Evolutionary conservation across 2,888 invertebrate species (phyloP).

Genomic region (Ypsolopha sequella): DNA sequence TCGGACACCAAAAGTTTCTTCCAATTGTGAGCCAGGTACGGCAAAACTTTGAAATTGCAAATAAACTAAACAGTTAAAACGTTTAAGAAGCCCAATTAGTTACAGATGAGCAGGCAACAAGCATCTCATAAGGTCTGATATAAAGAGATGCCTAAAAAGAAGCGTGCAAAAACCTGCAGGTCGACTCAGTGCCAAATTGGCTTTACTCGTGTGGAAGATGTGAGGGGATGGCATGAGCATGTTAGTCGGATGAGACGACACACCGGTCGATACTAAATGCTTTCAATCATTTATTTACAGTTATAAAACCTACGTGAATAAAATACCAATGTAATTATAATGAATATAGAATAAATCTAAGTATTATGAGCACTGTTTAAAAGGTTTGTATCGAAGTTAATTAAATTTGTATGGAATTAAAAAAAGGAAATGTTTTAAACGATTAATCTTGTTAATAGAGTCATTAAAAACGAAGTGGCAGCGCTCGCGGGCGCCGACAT

Average conservation of each 20-base stretch:
- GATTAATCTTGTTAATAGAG: constrained; percentile 68
- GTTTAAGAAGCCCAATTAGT: neutral
- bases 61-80: neutral
- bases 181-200: constrained; percentile 36
- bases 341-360: constrained; percentile 14
- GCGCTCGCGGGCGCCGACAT: constrained; percentile 32
- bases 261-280: too few relatives aligned
- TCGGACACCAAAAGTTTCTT: neutral
- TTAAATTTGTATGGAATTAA: constrained; percentile 60
- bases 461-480: constrained; percentile 57
- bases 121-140: neutral
- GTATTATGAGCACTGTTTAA: constrained; percentile 11
- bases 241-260: too few relatives aligned
- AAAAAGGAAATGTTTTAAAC: constrained; percentile 44
- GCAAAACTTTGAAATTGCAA: neutral
- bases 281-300: too few relatives aligned
- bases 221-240: constrained; percentile 17
- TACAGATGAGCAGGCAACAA: neutral
- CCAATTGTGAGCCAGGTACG: neutral
- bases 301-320: too few relatives aligned
- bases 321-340: neutral
- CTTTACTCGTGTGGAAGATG: constrained; percentile 37
- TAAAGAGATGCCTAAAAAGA: constrained; percentile 14
- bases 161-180: constrained; percentile 45
- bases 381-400: constrained; percentile 54